A percentile compares a stretch with the other conserved stretches of the same genome.
phyloP scores from a whole-genome alignment of 2,797 vertebrate species.

The Anguilla marmorata region DNA sequence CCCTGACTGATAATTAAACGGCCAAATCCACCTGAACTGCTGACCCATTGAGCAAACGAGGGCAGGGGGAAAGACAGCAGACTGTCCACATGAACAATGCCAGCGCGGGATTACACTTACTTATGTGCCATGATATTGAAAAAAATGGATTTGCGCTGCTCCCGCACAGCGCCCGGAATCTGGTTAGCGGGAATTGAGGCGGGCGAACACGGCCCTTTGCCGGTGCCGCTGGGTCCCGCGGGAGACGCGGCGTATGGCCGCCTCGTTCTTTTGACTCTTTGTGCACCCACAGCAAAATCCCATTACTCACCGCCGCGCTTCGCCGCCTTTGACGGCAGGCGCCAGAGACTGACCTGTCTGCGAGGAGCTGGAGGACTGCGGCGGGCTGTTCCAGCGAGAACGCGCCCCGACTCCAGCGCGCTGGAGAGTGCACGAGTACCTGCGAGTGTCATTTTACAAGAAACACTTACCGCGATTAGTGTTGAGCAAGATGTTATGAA shows the following conservation, averaged over 20 bases:
- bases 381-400: neutral
- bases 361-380: neutral
- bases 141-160: conserved; percentile 54
- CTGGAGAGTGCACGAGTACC: conserved; percentile 73
- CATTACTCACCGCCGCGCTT: neutral
- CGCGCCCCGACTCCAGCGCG: conserved; percentile 37
- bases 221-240: neutral
- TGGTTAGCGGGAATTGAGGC: conserved; percentile 48
- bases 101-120: conserved; percentile 42
- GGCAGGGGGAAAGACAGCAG: conserved; percentile 12
- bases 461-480: conserved; percentile 83
- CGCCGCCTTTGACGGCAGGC: neutral
- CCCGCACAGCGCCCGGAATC: conserved; percentile 51
- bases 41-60: conserved; percentile 22
- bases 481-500: conserved; percentile 69
- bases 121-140: conserved; percentile 47
- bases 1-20: conserved; percentile 28
- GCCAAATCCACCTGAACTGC: conserved; percentile 31
- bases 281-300: neutral
- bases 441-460: conserved; percentile 54
- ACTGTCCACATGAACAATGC: conserved; percentile 41
- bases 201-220: neutral
- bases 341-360: neutral
- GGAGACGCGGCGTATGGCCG: neutral
- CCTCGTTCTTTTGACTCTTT: conserved; percentile 7